Conservation (phyloP, 1,140 invertebrate genomes). For the Acromyrmex echinatior region DNA sequence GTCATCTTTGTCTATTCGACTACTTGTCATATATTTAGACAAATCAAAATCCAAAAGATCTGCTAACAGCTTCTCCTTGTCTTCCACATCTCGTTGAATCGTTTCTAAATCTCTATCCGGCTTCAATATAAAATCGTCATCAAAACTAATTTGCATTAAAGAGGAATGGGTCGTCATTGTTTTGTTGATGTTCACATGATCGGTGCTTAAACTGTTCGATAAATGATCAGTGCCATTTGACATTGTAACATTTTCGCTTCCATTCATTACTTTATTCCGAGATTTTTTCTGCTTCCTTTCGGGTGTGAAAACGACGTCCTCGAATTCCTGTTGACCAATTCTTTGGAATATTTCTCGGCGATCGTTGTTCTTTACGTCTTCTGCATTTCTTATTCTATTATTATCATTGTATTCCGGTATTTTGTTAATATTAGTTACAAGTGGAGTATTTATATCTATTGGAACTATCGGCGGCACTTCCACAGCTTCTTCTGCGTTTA, state of each 20-base stretch:
- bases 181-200: slow-evolving; percentile 68
- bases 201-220: slow-evolving; percentile 38
- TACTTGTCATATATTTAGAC: slow-evolving; percentile 82
- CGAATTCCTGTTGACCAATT: slow-evolving; percentile 87
- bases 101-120: slow-evolving; percentile 86
- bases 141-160: slow-evolving; percentile 83
- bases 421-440: slow-evolving; percentile 82
- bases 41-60: slow-evolving; percentile 87
- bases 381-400: neutral
- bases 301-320: slow-evolving; percentile 88
- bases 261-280: slow-evolving; percentile 59
- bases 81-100: slow-evolving; percentile 87
- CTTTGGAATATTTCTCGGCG: slow-evolving; percentile 85
- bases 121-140: slow-evolving; percentile 81
- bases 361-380: slow-evolving; percentile 67
- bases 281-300: slow-evolving; percentile 84
- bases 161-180: slow-evolving; percentile 78
- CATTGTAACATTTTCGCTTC: slow-evolving; percentile 55
- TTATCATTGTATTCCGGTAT: slow-evolving; percentile 60
- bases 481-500: slow-evolving; percentile 87
- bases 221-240: slow-evolving; percentile 51
- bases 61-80: slow-evolving; percentile 87
- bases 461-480: slow-evolving; percentile 85
- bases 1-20: slow-evolving; percentile 66
- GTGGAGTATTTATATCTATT: slow-evolving; percentile 82